Evolutionary conservation across 2,113 vertebrate species (phyloP).

Genomic region (Amazona vittata): DNA sequence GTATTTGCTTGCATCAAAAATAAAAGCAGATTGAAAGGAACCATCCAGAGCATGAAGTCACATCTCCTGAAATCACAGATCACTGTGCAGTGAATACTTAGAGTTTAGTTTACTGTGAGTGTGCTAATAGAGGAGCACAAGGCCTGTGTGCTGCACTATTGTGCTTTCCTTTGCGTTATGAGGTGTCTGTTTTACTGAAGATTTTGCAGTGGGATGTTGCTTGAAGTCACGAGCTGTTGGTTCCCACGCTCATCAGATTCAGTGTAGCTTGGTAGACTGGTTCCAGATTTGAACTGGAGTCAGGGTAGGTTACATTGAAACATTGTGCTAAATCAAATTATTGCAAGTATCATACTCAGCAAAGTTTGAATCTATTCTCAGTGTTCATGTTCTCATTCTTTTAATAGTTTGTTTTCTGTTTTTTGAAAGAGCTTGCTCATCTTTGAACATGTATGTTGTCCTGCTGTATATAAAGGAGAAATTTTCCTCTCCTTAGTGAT

Average conservation of each 20-base stretch:
- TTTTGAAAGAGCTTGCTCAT: neutral
- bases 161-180: neutral
- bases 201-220: neutral
- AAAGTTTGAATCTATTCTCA: neutral
- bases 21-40: neutral
- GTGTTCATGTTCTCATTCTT: neutral
- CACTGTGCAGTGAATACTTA: neutral
- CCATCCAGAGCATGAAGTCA: neutral
- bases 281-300: neutral
- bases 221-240: neutral
- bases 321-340: neutral
- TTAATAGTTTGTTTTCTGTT: neutral
- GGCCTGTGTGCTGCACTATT: neutral
- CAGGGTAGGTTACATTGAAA: neutral
- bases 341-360: neutral
- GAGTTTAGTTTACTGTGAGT: neutral
- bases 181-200: neutral
- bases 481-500: neutral
- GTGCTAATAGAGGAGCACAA: neutral
- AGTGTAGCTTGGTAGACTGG: neutral
- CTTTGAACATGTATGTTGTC: neutral
- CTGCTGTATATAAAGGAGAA: neutral
- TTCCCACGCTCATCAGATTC: neutral
- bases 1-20: neutral
- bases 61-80: neutral